phyloP scores from a whole-genome alignment of 2,888 invertebrate species.

The Muschampia plurimacula region DNA sequence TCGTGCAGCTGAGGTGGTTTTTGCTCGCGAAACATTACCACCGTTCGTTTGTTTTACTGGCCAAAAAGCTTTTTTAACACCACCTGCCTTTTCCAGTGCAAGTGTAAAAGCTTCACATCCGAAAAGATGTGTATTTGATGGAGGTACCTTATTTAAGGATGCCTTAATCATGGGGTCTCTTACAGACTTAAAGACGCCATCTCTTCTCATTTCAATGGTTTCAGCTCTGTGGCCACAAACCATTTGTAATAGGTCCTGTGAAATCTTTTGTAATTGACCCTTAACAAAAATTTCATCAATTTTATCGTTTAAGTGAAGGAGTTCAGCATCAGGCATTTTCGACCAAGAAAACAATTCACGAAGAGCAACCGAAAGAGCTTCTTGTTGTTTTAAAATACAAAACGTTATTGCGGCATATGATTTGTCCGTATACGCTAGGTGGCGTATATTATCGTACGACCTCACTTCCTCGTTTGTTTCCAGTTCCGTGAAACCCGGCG shows the following conservation, averaged over 20 bases:
- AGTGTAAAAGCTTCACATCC: constrained; percentile 19
- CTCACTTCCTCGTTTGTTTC: constrained; percentile 5
- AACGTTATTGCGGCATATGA: constrained; percentile 4
- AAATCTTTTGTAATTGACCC: constrained; percentile 7
- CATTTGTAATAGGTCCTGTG: constrained; percentile 10
- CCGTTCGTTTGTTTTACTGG: constrained; percentile 3
- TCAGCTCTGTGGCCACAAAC: constrained; percentile 29
- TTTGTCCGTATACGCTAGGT: constrained; percentile 10
- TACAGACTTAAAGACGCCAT: constrained; percentile 2
- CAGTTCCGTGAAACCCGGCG: constrained; percentile 4
- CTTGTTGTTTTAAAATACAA: constrained; percentile 5
- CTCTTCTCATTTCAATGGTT: constrained; percentile 17
- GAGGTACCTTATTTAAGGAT: constrained; percentile 17
- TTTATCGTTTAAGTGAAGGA: constrained; percentile 2
- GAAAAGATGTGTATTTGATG: constrained; percentile 15
- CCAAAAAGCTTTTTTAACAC: constrained; percentile 16
- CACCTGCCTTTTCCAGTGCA: constrained; percentile 12
- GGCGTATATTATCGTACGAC: constrained; percentile 1
- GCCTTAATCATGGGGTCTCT: constrained; percentile 16
- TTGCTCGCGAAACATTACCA: constrained; percentile 3
- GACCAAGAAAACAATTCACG: constrained; percentile 27
- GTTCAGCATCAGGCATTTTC: neutral
- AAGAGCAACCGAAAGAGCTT: neutral
- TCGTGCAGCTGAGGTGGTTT: neutral
- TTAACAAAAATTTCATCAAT: constrained; percentile 15